phyloP scores from a whole-genome alignment of 1,140 invertebrate species.

The Condylostylus longicornis region DNA sequence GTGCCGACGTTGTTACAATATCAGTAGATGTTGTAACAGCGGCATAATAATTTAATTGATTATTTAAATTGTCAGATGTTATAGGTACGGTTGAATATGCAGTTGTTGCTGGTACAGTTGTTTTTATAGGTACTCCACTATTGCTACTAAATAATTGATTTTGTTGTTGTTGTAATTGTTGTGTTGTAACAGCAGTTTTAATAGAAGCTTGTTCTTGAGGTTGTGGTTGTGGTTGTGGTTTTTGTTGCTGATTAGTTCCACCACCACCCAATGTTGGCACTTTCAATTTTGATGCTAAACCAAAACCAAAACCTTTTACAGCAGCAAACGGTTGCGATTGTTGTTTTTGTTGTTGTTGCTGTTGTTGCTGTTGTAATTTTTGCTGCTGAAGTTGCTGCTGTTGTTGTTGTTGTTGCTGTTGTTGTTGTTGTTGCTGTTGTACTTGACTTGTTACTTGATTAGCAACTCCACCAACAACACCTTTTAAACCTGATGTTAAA shows the following conservation, averaged over 20 bases:
- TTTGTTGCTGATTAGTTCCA: constrained; percentile 8
- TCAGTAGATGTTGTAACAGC: background rate
- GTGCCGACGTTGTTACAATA: background rate
- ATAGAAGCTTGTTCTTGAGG: constrained; percentile 1
- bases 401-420: constrained; percentile 3
- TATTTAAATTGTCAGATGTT: background rate
- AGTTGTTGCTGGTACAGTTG: background rate
- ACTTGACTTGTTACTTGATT: constrained; percentile 12
- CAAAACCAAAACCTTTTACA: constrained; percentile 21
- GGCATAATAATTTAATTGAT: background rate
- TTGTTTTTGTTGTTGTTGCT: constrained; percentile 1
- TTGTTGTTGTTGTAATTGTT: too few relatives aligned
- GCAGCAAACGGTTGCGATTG: background rate
- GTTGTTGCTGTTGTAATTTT: constrained; percentile 5
- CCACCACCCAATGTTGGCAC: constrained; percentile 21
- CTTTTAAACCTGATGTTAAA: background rate
- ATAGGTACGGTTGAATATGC: background rate
- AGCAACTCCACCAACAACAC: constrained; percentile 8
- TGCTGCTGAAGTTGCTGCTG: constrained; percentile 11
- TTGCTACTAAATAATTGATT: too few relatives aligned
- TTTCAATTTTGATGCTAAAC: constrained; percentile 23
- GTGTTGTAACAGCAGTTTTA: background rate
- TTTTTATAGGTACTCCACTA: too few relatives aligned
- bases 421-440: constrained; percentile 7
- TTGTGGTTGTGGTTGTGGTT: constrained; percentile 2